Base-by-base conservation (phyloP, 2,888 invertebrate species). In the Gryllus longicercus region DNA sequence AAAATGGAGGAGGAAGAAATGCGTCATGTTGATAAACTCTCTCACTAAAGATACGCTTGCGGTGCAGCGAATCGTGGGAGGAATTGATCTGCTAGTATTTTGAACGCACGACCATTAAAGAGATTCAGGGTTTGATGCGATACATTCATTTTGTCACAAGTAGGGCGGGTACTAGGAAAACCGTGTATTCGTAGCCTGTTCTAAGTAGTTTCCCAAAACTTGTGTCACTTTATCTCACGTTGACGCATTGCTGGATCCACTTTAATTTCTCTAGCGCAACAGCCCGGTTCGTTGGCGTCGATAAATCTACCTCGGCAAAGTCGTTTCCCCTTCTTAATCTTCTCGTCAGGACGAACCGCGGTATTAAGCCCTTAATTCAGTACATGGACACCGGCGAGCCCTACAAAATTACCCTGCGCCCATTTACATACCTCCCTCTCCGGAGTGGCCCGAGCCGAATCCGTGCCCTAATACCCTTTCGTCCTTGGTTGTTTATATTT, bases 371-470 rank as follows among this genome's bases (percentile, higher is more conserved):
- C 63, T 63, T 63, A 63, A 63, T 63, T 63, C 63, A 63, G 63
- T 63, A 63, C 63, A 63, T n/a, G 63, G 63, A 63, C 63, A 63
- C 63, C 63, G n/a, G 63, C 63, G 63, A 63, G 63, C 63, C 63
- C 63, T 63, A 63, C 63, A 63, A 63, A 63, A 63, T 63, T 63
- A 63, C 63, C 16, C n/a, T n/a, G 63, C 63, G 63, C 63, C 63
- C 63, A 63, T 63, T 63, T 63, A 63, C 63, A 63, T 63, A 63
- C 16, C 8, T 63, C 63, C 63, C 63, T 63, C 63, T 14, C 63
- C n/a, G 63, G n/a, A n/a, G 14, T 63, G 14, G 14, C 63, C n/a
- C 63, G 14, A 18, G 16, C 16, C 14, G n/a, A 63, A 63, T 63
- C 63, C 63, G 16, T n/a, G 63, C n/a, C 63, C 16, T 63, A 63